Evolutionary conservation across 2,797 vertebrate genomes (phyloP).

Genomic region (Typhlichthys subterraneus): DNA sequence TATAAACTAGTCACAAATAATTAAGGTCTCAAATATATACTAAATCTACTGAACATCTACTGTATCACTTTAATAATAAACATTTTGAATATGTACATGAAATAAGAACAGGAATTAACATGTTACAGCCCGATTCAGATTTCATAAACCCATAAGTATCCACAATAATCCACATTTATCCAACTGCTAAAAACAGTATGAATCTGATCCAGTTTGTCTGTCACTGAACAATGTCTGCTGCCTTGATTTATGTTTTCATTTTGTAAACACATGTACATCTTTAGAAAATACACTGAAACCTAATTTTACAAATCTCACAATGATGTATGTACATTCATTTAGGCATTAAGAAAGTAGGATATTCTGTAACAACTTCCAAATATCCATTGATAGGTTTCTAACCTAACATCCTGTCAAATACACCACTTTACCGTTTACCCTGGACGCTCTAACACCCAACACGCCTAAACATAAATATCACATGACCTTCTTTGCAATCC

Average conservation of each 20-base stretch:
- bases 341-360: conserved; percentile 53
- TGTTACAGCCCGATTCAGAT: conserved; percentile 66
- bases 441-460: conserved; percentile 22
- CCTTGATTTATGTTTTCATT: conserved; percentile 76
- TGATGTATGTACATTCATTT: conserved; percentile 67
- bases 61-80: conserved; percentile 70
- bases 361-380: conserved; percentile 69
- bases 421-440: conserved; percentile 16
- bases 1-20: conserved; percentile 74
- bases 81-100: conserved; percentile 77
- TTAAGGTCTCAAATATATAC: conserved; percentile 72
- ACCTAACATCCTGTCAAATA: conserved; percentile 35
- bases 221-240: conserved; percentile 77
- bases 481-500: conserved; percentile 48
- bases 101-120: conserved; percentile 61
- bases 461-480: conserved; percentile 23
- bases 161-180: conserved; percentile 36
- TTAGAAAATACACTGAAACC: conserved; percentile 57
- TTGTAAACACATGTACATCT: conserved; percentile 80
- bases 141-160: conserved; percentile 70
- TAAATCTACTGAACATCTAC: conserved; percentile 72
- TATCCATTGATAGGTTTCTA: conserved; percentile 77
- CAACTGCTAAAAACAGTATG: conserved; percentile 42
- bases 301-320: conserved; percentile 56
- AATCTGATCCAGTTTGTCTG: conserved; percentile 80